Evolutionary conservation across 2,113 vertebrate genomes (phyloP).

Genomic region (Seriola quinqueradiata): DNA sequence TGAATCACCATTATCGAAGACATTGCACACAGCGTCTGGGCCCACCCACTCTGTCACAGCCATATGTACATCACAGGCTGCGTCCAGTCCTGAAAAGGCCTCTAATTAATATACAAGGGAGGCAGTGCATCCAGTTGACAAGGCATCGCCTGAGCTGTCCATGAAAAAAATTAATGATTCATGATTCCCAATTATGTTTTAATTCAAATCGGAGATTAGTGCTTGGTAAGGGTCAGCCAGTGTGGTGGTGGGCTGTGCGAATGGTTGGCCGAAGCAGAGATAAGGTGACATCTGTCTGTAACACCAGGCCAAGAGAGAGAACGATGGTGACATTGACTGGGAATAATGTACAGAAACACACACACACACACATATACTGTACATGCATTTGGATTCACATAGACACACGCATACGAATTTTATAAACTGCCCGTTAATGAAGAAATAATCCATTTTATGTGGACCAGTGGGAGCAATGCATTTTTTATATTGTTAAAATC

Average conservation of each 20-base stretch:
- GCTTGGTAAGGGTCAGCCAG: constrained; percentile 55
- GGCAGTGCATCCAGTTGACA: constrained; percentile 72
- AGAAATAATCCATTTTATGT: constrained; percentile 44
- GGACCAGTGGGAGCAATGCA: constrained; percentile 29
- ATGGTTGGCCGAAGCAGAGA: constrained; percentile 54
- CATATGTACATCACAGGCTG: constrained; percentile 46
- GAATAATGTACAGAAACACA: neutral
- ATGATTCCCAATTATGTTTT: constrained; percentile 81
- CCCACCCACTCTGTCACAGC: constrained; percentile 46
- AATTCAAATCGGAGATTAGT: constrained; percentile 78
- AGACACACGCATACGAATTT: neutral
- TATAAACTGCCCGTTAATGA: constrained; percentile 48
- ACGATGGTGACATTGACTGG: constrained; percentile 22
- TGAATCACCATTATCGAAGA: constrained; percentile 54
- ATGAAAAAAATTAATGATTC: constrained; percentile 66
- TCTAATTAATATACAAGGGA: constrained; percentile 64
- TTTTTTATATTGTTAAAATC: constrained; percentile 60
- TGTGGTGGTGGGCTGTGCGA: constrained; percentile 34
- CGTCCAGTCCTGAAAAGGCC: constrained; percentile 22
- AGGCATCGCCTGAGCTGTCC: constrained; percentile 55
- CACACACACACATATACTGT: neutral
- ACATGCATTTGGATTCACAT: neutral
- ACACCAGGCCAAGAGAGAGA: constrained; percentile 46
- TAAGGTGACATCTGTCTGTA: constrained; percentile 68
- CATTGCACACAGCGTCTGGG: neutral